Evolutionary conservation across 2,888 invertebrate species (phyloP), one percentile per base, ranked within the genome.

Genomic region (Parthenolecanium corni): DNA sequence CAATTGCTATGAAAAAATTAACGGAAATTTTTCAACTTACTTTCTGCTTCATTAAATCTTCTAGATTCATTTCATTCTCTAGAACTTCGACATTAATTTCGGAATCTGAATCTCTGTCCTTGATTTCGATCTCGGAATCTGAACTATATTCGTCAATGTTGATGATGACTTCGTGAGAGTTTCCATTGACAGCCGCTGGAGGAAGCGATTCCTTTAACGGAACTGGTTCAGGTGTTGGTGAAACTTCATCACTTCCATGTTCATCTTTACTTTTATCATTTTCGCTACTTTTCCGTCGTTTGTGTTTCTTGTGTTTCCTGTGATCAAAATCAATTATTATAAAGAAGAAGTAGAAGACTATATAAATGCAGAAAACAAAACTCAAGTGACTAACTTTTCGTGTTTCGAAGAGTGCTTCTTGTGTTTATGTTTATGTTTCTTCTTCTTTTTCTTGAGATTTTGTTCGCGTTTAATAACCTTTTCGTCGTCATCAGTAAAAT

Each of bases 21-120:
- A 44, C 14, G 25, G 23, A 64, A 54, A 24, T 14, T 6, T 31
- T n/a, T 16, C 11, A 23, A 40, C 47, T 69, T 70, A 88, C 89
- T 75, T 91, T 91, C 72, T 91, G 90, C 70, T 84, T 84, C 89
- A 91, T 91, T 64, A 91, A 75, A 68, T 91, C 91, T 71, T 91
- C 91, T 25, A 91, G 74, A 72, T 91, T 89, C 68, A 90, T 82
- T 69, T 89, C 89, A 67, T 89, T 89, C 72, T 89, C 89, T 64
- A 87, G 84, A 64, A 86, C 80, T 9, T 80, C 80, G 64, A 88
- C 80, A 67, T 81, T 80, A 6, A 80, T 80, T 65, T 81, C 69
- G 3, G 67, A 66, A 64, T 86, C 67, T 9, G 66, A 64, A 40
- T 65, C 64, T 36, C 65, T 65, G 25, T 66, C 66, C 53, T 58